Conservation (phyloP, 2,888 invertebrate genomes). For the Eurytoma californica region DNA sequence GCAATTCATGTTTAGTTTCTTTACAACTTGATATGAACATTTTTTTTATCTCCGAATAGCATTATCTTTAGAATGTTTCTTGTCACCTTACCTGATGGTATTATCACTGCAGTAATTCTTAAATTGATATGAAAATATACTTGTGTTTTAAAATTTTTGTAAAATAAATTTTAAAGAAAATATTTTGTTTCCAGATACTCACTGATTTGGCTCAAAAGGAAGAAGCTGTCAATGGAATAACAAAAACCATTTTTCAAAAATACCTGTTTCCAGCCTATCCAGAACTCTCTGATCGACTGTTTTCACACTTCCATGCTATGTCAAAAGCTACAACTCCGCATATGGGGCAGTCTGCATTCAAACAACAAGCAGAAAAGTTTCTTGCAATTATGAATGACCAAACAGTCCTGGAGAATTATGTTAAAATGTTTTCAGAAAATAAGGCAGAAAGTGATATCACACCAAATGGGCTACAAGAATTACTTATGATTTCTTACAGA, state of each 20-base stretch:
- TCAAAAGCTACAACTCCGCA: slow-evolving; percentile 80
- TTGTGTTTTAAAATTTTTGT: background rate
- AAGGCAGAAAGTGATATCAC: slow-evolving; percentile 76
- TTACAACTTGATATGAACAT: slow-evolving; percentile 10
- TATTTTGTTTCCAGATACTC: slow-evolving; percentile 78
- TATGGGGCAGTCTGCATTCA: slow-evolving; percentile 81
- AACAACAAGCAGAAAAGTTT: slow-evolving; percentile 84
- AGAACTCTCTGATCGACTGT: slow-evolving; percentile 83
- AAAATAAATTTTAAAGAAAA: slow-evolving; percentile 10
- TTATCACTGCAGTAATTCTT: slow-evolving; percentile 26
- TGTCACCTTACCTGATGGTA: slow-evolving; percentile 27
- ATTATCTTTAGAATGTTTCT: slow-evolving; percentile 26
- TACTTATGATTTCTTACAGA: slow-evolving; percentile 85
- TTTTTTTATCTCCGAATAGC: background rate
- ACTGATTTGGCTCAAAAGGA: slow-evolving; percentile 82
- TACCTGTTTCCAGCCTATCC: slow-evolving; percentile 88
- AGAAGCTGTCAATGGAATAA: slow-evolving; percentile 84
- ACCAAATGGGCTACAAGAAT: slow-evolving; percentile 80
- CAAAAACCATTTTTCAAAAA: slow-evolving; percentile 82
- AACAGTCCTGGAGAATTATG: slow-evolving; percentile 82
- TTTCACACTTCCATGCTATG: slow-evolving; percentile 79
- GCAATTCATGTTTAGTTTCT: background rate
- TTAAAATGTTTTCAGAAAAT: slow-evolving; percentile 78
- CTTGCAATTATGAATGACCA: slow-evolving; percentile 77
- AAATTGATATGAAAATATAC: slow-evolving; percentile 9